Base-by-base conservation (phyloP, 2,113 vertebrate species). In the Phycodurus eques region DNA sequence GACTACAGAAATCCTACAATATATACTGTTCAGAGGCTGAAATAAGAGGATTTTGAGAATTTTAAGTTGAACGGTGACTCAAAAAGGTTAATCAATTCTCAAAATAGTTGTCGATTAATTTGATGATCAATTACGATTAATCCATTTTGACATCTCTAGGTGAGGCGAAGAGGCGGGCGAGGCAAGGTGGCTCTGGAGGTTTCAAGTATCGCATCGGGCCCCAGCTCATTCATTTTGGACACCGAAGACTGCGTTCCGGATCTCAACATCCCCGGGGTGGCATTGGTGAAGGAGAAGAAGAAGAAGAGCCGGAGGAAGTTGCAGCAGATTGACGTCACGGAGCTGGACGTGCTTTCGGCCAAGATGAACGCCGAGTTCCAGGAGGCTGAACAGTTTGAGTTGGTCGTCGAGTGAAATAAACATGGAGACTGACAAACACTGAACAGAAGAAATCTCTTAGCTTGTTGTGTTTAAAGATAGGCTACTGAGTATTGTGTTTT, bases 331-430 rank as follows among this genome's bases (percentile, higher is more conserved):
- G 75, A 90, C 83, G 83, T 80, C 69, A 88, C 83, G 0, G 92
- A 94, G 79, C 73, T 97, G 88, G 94, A 97, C 66, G 80, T 84
- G 0, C 93, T 96, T 85, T 94, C 94, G 0, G 92, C 93, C 0
- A 68, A 90, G 83, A 94, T 96, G 95, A 97, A 97, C 71, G 94
- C 94, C 0, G 93, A 94, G 84, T 96, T 96, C 81, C 94, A 93
- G 53, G 93, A 94, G 79, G 96, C 95, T 0, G 95, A 96, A 80
- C 84, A 78, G 65, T 97, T 97, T 71, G 92, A 95, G 68, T 80
- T 97, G 75, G 68, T 94, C 14, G 93, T 96, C 88, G 96, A 97
- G 88, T 97, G 81, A 93, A 72, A 69, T 39, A 19, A 67, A 19
- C 17, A 7, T 42, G 59, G 14, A 64, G 20, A 59, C 22, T 53